Evolutionary conservation across 2,888 invertebrate species (phyloP), one percentile per base, ranked within the genome.

Genomic region (Drosophila subsilvestris): DNA sequence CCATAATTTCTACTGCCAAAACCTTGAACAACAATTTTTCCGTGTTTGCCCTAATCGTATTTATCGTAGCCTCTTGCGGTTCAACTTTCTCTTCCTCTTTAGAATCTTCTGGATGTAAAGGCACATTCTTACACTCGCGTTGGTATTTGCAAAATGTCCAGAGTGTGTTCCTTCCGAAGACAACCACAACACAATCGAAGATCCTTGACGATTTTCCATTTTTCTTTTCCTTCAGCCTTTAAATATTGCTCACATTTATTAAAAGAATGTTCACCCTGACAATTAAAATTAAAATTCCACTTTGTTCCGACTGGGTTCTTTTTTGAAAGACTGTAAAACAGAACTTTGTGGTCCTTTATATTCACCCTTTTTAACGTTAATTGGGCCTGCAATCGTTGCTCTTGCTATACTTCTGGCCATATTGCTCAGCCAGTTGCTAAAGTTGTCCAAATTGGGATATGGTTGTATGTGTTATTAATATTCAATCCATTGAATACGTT

Each of bases 401-500:
- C n/a, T 25, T 2, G 49, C 27, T 7, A 49, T 22, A 27, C n/a
- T 17, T 27, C 27, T 49, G 12, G 17, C 10, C 12, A 50, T 18
- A 5, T 27, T 18, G 18, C 12, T 29, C 14, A 50, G 50, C 50
- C 50, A 32, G 27, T 8, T 18, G 18, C 50, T 50, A 50, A 29
- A 50, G 14, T 47, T 25, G 10, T 29, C 27, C 17, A 49, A 22
- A 54, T 22, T 17, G 7, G 42, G 20, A 20, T n/a, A 45, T 9
- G 56, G 45, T 9, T 18, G n/a, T 12, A 57, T 47, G 3, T 3
- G 18, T 1, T 29, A 47, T 12, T 47, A 27, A 7, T 44, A 43
- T 25, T 43, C n/a, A 20, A 20, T 25, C 54, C 54, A 54, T 25
- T 22, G 42, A 1, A 54, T 43, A 17, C 54, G 43, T 43, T 42